Evolutionary conservation across 2,888 invertebrate species (phyloP), one percentile per base, ranked within the genome.

Genomic region (Melieria crassipennis): DNA sequence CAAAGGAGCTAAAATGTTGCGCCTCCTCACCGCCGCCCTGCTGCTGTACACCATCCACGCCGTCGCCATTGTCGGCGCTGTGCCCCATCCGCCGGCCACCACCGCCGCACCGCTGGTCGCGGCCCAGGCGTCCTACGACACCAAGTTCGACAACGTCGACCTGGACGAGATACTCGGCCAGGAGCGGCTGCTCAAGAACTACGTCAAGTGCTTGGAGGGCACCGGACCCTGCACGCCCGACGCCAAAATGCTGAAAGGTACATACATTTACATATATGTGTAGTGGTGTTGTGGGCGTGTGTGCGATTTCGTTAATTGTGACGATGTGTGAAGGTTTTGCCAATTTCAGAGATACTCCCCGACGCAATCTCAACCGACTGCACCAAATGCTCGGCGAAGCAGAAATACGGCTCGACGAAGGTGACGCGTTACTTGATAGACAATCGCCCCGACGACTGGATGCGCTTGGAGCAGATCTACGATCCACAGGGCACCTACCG

Each of bases 281-380:
- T 30, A 30, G 30, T 30, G 10, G 11, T 16, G 30, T 6, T 58
- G 16, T 58, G 30, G 30, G 30, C 30, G 30, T 30, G 30, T 30
- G 30, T 30, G 30, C 30, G 30, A 1, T 30, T 48, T 62, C 47
- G 16, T 60, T 50, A 62, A n/a, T 60, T 16, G 4, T 45, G 5
- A n/a, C 16, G 46, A 61, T 58, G 52, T 73, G 65, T 69, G 9
- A 69, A 76, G 73, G 71, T 66, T 61, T 71, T 70, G 63, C 68
- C 45, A 63, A 67, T 79, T 77, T 75, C 85, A 93, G 93, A 88
- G 70, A 91, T 90, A 75, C 87, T 93, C 61, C 92, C 92, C 0
- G 93, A 93, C 80, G 93, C 93, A 0, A 90, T 93, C 69, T 87
- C 88, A 76, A 91, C 91, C 58, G 90, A 91, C 76, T 93, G 93